Percentiles rank a stretch among this genome's conserved stretches.
Evolutionary conservation across 1,140 invertebrate genomes (phyloP).

Genomic region (Apis cerana): DNA sequence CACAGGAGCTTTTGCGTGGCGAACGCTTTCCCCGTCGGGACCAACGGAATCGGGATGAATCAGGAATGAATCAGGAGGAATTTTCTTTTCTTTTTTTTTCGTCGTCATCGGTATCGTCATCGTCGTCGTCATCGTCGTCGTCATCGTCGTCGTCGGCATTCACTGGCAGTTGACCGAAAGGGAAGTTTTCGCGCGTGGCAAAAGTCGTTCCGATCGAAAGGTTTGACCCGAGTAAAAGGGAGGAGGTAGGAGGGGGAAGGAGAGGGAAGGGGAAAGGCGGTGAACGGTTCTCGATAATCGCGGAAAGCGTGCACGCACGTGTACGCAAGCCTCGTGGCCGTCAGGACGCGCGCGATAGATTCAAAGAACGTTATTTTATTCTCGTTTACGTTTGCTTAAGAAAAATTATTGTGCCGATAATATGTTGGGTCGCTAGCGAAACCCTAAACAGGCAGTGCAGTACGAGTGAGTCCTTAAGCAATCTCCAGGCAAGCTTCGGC

Average conservation of each 20-base stretch:
- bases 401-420: slow-evolving; percentile 82
- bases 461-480: slow-evolving; percentile 81
- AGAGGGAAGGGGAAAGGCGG: neutral
- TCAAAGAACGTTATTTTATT: slow-evolving; percentile 69
- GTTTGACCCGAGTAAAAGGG: neutral
- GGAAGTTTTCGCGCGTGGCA: neutral
- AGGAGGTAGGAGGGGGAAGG: neutral
- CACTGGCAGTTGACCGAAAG: slow-evolving; percentile 26
- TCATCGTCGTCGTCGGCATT: neutral
- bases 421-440: slow-evolving; percentile 80
- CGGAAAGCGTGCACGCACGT: slow-evolving; percentile 36
- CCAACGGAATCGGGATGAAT: neutral
- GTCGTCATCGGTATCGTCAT: too few species aligned
- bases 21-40: slow-evolving; percentile 1
- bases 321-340: slow-evolving; percentile 19
- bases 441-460: slow-evolving; percentile 82
- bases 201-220: neutral
- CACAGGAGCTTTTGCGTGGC: slow-evolving; percentile 1
- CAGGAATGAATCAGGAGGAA: too few species aligned
- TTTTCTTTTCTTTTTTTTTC: too few species aligned
- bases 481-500: slow-evolving; percentile 82
- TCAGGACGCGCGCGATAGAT: slow-evolving; percentile 48
- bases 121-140: too few species aligned
- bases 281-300: neutral
- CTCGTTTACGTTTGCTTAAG: slow-evolving; percentile 77